These are phyloP conservation scores for Gonatopus flavifemur DNA, from an alignment of 1,140 invertebrate species.

Conservation along the genomic window DNA sequence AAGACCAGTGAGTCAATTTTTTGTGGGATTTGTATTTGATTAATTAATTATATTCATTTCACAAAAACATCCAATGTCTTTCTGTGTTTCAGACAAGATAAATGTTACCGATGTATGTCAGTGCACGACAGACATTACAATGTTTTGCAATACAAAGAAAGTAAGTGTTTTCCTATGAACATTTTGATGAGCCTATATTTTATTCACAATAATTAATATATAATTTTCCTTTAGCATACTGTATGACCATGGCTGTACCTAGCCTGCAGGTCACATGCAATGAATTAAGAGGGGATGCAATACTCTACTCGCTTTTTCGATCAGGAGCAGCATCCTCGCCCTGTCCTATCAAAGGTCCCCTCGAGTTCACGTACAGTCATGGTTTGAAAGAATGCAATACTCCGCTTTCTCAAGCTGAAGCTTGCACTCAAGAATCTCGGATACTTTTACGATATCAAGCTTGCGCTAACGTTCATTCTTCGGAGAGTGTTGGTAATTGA, in stretches of 20 bases:
- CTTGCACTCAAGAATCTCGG: conserved; percentile 79
- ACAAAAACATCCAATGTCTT: not conserved
- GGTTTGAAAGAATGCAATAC: conserved; percentile 72
- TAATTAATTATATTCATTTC: conserved; percentile 1
- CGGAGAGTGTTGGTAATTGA: conserved; percentile 70
- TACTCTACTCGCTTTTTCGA: conserved; percentile 64
- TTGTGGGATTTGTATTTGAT: conserved; percentile 23
- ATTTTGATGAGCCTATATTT: not conserved
- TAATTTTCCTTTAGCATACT: conserved; percentile 48
- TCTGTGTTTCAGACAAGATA: conserved; percentile 55
- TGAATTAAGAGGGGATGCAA: conserved; percentile 60
- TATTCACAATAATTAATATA: not conserved
- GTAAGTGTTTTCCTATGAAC: conserved; percentile 59
- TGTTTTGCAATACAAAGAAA: conserved; percentile 77
- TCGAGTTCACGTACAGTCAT: conserved; percentile 67
- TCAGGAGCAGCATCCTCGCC: conserved; percentile 58
- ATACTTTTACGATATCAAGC: conserved; percentile 81
- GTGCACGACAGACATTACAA: conserved; percentile 72
- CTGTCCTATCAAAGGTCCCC: conserved; percentile 61
- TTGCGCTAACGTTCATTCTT: conserved; percentile 77
- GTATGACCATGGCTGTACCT: conserved; percentile 36
- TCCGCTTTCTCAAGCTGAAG: conserved; percentile 76
- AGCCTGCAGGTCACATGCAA: conserved; percentile 50
- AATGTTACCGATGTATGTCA: conserved; percentile 68
- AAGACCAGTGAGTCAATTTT: conserved; percentile 68